Evolutionary conservation across 2,113 vertebrate species (phyloP).

Genomic region (Xiphorhynchus elegans): DNA sequence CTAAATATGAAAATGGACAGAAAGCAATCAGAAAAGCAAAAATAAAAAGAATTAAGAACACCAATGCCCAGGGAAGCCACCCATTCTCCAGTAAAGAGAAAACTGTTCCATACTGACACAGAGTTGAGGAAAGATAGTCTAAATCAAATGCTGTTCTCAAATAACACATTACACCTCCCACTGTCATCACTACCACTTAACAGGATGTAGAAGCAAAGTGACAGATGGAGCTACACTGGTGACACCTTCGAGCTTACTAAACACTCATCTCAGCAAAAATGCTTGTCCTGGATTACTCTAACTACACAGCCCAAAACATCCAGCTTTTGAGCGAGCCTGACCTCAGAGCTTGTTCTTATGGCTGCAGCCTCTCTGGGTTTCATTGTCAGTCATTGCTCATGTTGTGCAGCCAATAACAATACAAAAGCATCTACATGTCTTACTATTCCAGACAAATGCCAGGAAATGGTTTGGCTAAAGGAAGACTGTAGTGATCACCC

Average conservation of each 20-base stretch:
- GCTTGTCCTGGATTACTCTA: background rate
- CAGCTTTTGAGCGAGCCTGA: background rate
- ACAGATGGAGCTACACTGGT: background rate
- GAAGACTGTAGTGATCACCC: background rate
- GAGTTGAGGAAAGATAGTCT: background rate
- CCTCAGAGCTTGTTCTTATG: background rate
- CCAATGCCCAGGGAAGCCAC: background rate
- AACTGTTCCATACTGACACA: background rate
- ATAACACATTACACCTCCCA: background rate
- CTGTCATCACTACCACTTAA: background rate
- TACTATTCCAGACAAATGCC: background rate
- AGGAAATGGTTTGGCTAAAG: background rate
- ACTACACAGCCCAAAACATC: background rate
- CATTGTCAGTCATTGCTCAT: background rate
- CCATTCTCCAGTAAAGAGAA: background rate
- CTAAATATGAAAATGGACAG: background rate
- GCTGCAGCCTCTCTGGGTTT: background rate
- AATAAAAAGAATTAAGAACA: background rate
- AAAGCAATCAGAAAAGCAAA: background rate
- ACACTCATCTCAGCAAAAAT: background rate
- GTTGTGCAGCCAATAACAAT: background rate
- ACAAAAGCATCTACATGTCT: background rate
- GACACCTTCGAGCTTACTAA: rapidly evolving
- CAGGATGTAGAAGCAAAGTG: background rate
- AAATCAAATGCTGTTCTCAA: background rate